Evolutionary conservation across 2,888 invertebrate species (phyloP).

Genomic region (Oscheius sp.): DNA sequence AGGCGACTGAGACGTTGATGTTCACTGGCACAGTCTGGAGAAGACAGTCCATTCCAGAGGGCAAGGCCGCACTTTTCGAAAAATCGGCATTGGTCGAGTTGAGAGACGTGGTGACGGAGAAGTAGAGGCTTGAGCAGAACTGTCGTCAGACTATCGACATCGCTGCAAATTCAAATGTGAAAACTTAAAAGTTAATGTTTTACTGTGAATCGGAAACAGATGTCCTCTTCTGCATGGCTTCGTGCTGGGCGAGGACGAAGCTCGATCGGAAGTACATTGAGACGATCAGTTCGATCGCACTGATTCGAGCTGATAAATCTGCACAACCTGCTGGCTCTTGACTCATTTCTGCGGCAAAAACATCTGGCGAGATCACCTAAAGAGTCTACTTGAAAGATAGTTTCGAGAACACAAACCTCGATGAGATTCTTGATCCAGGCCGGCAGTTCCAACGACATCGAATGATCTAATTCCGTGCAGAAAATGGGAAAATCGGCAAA

Average conservation of each 20-base stretch:
- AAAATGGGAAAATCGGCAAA: slow-evolving; percentile 71
- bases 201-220: slow-evolving; percentile 16
- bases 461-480: slow-evolving; percentile 44
- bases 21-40: slow-evolving; percentile 18
- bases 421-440: slow-evolving; percentile 22
- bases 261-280: slow-evolving; percentile 61
- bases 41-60: slow-evolving; percentile 49
- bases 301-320: slow-evolving; percentile 62
- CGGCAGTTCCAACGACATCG: slow-evolving; percentile 1
- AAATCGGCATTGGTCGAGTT: slow-evolving; percentile 14
- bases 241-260: slow-evolving; percentile 60
- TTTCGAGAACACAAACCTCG: slow-evolving; percentile 1
- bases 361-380: slow-evolving; percentile 18
- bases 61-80: slow-evolving; percentile 49
- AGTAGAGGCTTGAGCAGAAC: slow-evolving; percentile 69
- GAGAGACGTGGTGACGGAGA: slow-evolving; percentile 32
- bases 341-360: background rate
- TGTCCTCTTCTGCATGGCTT: slow-evolving; percentile 33
- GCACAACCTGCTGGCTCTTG: slow-evolving; percentile 36
- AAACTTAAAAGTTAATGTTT: slow-evolving; percentile 30
- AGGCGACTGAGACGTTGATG: slow-evolving; percentile 78
- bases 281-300: slow-evolving; percentile 63
- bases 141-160: slow-evolving; percentile 38
- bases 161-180: background rate
- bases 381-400: background rate